Conservation (phyloP, 2,888 invertebrate species). For the Limnephilus auricula region DNA sequence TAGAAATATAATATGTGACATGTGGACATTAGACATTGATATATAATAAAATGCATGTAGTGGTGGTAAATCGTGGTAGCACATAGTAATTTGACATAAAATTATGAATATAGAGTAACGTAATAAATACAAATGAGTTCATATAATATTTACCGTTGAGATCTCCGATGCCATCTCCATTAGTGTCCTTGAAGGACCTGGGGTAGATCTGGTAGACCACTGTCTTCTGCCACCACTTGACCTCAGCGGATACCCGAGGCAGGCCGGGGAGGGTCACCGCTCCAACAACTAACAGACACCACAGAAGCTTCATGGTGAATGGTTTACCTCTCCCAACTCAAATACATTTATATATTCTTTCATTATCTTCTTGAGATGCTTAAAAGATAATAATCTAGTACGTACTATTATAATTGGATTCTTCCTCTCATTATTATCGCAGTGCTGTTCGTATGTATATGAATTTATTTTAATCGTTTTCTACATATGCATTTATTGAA, state of each 20-base stretch:
- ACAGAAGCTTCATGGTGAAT: conserved; percentile 36
- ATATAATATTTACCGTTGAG: conserved; percentile 78
- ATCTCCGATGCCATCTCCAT: conserved; percentile 87
- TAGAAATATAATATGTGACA: too few relatives aligned
- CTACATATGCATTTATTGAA: background rate
- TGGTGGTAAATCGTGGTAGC: too few relatives aligned
- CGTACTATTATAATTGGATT: background rate
- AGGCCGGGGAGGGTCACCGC: background rate
- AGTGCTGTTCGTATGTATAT: background rate
- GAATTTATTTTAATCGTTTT: background rate
- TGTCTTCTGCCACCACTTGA: conserved; percentile 85
- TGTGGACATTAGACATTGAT: too few relatives aligned
- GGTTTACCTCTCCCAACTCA: background rate
- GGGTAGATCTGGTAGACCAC: conserved; percentile 88
- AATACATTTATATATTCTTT: conserved; percentile 8
- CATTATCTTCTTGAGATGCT: background rate
- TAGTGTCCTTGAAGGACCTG: conserved; percentile 85
- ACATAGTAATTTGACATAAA: background rate
- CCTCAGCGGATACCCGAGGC: background rate
- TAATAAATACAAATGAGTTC: background rate
- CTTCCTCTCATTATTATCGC: background rate
- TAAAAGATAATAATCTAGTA: background rate
- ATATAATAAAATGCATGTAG: too few relatives aligned
- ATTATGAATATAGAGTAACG: background rate
- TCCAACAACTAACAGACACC: background rate